Percentiles rank a stretch among this genome's conserved stretches.
phyloP scores from a whole-genome alignment of 1,140 invertebrate genomes.

The Listronotus bonariensis region DNA sequence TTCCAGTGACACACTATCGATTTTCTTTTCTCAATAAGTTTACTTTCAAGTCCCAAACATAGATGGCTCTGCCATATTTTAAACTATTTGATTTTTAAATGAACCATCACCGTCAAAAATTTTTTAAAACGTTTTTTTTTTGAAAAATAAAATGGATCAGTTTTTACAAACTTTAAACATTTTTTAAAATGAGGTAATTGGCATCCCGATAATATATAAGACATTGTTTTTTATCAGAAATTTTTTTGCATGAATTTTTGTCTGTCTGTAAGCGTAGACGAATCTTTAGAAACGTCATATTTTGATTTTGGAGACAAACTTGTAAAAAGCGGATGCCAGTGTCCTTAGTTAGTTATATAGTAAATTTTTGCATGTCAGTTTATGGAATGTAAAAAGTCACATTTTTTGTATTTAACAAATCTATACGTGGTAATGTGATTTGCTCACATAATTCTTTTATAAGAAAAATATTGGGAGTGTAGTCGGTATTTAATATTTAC shows the following conservation, averaged over 20 bases:
- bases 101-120: too few species aligned
- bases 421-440: too few species aligned
- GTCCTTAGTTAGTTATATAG: conserved; percentile 35
- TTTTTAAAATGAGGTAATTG: conserved; percentile 31
- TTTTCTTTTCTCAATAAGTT: too few species aligned
- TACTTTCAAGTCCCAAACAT: too few species aligned
- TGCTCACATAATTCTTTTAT: too few species aligned
- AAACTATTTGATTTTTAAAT: neutral
- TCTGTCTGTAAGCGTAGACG: conserved; percentile 21
- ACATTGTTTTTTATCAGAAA: neutral
- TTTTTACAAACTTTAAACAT: conserved; percentile 19
- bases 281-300: conserved; percentile 5
- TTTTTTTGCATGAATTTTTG: conserved; percentile 26
- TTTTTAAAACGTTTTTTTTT: too few species aligned
- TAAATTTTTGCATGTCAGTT: conserved; percentile 28
- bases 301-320: neutral
- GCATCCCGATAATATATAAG: conserved; percentile 17
- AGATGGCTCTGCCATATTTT: neutral
- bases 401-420: too few species aligned
- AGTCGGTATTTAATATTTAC: too few species aligned
- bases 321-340: conserved; percentile 31
- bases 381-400: too few species aligned
- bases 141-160: conserved; percentile 21
- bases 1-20: too few species aligned
- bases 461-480: too few species aligned